Evolutionary conservation across 2,113 vertebrate genomes (phyloP).

Genomic region (Junco hyemalis): DNA sequence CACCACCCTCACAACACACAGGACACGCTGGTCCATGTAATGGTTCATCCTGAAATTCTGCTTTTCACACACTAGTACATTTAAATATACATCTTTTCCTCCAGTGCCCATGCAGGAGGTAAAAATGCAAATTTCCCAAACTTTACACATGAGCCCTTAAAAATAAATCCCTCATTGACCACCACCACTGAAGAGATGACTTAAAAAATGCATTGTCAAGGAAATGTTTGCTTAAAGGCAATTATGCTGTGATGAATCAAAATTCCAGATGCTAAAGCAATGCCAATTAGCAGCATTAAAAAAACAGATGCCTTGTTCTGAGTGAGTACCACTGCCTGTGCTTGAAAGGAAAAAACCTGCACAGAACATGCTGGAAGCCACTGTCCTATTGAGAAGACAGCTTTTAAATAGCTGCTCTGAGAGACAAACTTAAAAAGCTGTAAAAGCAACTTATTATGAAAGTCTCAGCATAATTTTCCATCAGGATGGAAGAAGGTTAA

Average conservation of each 20-base stretch:
- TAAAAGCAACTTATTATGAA: slow-evolving; percentile 57
- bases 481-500: slow-evolving; percentile 54
- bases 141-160: neutral
- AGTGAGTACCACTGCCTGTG: slow-evolving; percentile 14
- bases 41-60: neutral
- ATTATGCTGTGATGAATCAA: slow-evolving; percentile 53
- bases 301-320: slow-evolving; percentile 47
- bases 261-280: slow-evolving; percentile 64
- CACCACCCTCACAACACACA: fast-evolving
- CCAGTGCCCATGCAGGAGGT: neutral
- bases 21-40: neutral
- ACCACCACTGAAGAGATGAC: neutral
- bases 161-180: neutral
- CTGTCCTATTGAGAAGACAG: slow-evolving; percentile 42
- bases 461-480: slow-evolving; percentile 59
- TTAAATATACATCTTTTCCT: neutral
- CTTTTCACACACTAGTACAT: neutral
- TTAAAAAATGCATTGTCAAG: slow-evolving; percentile 5
- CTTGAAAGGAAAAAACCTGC: neutral
- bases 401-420: slow-evolving; percentile 56
- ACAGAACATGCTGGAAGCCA: slow-evolving; percentile 49
- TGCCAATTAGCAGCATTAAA: slow-evolving; percentile 56
- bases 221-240: slow-evolving; percentile 5
- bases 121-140: neutral
- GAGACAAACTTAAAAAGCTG: slow-evolving; percentile 50